Evolutionary conservation across 2,797 vertebrate species (phyloP), one percentile per base, ranked within the genome.

Genomic region (Coregonus sp.): DNA sequence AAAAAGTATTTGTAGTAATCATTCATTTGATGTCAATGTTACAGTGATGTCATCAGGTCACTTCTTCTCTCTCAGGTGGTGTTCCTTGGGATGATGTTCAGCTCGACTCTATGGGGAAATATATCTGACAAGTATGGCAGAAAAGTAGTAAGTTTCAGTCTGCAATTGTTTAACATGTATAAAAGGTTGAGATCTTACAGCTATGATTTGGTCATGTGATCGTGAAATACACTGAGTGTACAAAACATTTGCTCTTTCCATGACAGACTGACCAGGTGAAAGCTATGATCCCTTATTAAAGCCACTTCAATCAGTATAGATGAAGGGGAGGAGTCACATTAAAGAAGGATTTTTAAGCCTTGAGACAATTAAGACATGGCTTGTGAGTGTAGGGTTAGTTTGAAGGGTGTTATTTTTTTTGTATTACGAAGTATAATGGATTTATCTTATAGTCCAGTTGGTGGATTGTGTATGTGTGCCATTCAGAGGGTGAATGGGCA

Each of bases 101-200:
- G 96, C 83, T 96, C 96, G 47, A 93, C 95, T 0, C 73, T 96
- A 40, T 97, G 96, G 95, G 97, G 97, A 52, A 96, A 95, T 61
- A 82, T 98, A 72, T 93, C 94, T 1, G 96, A 98, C 90, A 96
- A 93, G 80, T 96, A 96, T 0, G 96, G 97, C 76, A 94, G 97
- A 82, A 97, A 92, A 95, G 88, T 89, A n/a, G 96, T 98, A 92
- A 94, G 96, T 86, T 0, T 85, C 9, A 3, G 37, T 61, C 33
- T 5, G 18, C 59, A 15, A 77, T 67, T 54, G 35, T 31, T 20
- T 61, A 7, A n/a, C 56, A 47, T 47, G 40, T 47, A 11, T 47
- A 11, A 9, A 47, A 47, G 40, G 40, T 11, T 15, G 20, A n/a
- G 31, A 73, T 54, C 51, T 29, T 4, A 18, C 15, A 35, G 52